Evolutionary conservation across 1,140 invertebrate genomes (phyloP), one percentile per base, ranked within the genome.

Genomic region (Drosophila cardini): DNA sequence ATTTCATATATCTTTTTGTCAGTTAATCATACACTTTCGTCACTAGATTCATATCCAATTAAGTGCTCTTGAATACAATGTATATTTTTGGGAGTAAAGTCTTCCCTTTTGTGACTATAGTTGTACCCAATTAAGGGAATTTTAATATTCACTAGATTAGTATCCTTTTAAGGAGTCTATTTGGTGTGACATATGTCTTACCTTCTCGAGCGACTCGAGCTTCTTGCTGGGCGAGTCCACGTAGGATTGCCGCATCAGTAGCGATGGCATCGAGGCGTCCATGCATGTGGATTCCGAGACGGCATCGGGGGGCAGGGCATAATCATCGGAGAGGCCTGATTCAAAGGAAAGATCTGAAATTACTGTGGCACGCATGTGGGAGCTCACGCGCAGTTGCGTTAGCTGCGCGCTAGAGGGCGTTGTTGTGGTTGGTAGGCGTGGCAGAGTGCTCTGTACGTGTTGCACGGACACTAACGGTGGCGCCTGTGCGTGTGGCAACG

Each of bases 291-390:
- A 95, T 77, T 94, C 94, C 21, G 96, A 96, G 8, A 97, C 93
- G 2, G 98, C 97, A 93, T 98, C 98, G 11, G 98, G 98, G 15
- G 98, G 98, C 80, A 98, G 96, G 18, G 97, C 98, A 93, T 99
- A 99, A 93, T 99, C 98, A 92, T 98, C 97, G 15, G 97, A 98
- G 92, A 98, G 95, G 62, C 97, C 97, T 43, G 97, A 98, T 93
- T 98, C 96, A 92, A 97, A 96, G 58, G 97, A 98, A 76, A 96
- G 96, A 93, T 98, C 97, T 97, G 94, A 90, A 93, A 93, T 92
- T 92, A 92, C 91, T 92, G 87, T 91, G 85, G 83, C 90, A 89
- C 91, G 91, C 75, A 90, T 90, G 82, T 82, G 78, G 78, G 72
- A 58, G 67, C 78, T 81, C 48, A 72, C 57, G 71, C 65, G 72